Conservation (phyloP, 2,797 vertebrate species). For the Thunnus albacares region DNA sequence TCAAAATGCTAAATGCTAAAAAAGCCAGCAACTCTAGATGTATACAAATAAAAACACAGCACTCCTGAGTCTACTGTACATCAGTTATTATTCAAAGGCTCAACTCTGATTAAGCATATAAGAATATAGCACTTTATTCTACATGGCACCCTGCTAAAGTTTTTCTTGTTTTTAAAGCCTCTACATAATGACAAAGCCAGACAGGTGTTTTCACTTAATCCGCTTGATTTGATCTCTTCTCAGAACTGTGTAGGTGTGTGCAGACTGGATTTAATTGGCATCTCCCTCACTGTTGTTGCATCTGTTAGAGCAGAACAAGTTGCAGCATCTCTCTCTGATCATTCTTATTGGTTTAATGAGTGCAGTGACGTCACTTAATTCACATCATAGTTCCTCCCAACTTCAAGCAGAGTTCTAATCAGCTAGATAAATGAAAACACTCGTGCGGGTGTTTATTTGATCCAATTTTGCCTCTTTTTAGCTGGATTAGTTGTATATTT, state of each 20-base stretch:
- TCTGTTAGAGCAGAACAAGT: neutral
- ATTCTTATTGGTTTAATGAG: slow-evolving; percentile 5
- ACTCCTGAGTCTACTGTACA: neutral
- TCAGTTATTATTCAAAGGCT: neutral
- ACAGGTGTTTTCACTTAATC: neutral
- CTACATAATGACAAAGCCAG: neutral
- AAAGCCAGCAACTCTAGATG: neutral
- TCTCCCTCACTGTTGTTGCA: neutral
- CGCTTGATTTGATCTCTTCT: neutral
- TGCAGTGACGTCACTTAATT: neutral
- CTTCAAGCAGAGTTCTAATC: neutral
- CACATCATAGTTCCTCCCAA: neutral
- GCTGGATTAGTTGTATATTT: neutral
- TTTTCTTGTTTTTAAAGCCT: neutral
- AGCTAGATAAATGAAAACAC: slow-evolving; percentile 13
- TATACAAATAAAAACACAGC: neutral
- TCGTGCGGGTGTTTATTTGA: neutral
- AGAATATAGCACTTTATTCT: neutral
- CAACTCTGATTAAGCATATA: neutral
- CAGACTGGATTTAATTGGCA: neutral
- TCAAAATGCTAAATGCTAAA: neutral
- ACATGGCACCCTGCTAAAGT: neutral
- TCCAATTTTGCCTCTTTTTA: neutral
- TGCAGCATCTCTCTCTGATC: neutral
- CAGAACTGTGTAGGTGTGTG: neutral